Conservation (phyloP, 2,113 vertebrate genomes). For the Hassar affinis region DNA sequence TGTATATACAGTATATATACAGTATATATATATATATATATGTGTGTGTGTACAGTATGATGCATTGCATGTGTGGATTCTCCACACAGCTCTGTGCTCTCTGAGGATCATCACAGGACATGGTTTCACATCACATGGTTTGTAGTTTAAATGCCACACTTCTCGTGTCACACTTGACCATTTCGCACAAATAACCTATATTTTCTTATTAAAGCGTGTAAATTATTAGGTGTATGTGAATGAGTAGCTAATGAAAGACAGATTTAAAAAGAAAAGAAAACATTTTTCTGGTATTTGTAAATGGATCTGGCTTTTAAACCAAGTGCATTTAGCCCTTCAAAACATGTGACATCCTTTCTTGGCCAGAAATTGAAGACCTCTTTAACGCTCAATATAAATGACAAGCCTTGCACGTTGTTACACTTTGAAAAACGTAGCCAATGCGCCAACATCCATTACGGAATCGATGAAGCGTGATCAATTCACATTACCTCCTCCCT, state of each 20-base stretch:
- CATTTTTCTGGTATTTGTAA: conserved; percentile 1
- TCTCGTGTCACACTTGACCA: no score
- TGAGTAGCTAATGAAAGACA: not conserved
- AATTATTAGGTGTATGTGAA: not conserved
- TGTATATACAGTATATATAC: no score
- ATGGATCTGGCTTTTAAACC: not conserved
- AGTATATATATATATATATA: not conserved
- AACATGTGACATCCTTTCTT: not conserved
- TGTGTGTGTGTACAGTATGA: not conserved
- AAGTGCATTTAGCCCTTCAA: not conserved
- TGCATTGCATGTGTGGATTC: not conserved
- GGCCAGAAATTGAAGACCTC: conserved; percentile 4
- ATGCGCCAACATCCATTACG: conserved; percentile 40
- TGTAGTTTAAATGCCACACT: not conserved
- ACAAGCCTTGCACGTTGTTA: conserved; percentile 28
- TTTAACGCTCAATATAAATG: conserved; percentile 10
- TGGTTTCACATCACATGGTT: not conserved
- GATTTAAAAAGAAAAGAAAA: not conserved
- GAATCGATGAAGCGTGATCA: conserved; percentile 44
- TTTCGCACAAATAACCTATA: not conserved
- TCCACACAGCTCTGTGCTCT: not conserved
- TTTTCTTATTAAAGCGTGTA: not conserved
- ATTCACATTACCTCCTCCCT: conserved; percentile 44
- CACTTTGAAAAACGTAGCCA: conserved; percentile 38
- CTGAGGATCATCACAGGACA: not conserved